These are phyloP conservation scores for Vanacampus margaritifer DNA, from an alignment of 2,113 vertebrate species.

Conservation along the genomic window DNA sequence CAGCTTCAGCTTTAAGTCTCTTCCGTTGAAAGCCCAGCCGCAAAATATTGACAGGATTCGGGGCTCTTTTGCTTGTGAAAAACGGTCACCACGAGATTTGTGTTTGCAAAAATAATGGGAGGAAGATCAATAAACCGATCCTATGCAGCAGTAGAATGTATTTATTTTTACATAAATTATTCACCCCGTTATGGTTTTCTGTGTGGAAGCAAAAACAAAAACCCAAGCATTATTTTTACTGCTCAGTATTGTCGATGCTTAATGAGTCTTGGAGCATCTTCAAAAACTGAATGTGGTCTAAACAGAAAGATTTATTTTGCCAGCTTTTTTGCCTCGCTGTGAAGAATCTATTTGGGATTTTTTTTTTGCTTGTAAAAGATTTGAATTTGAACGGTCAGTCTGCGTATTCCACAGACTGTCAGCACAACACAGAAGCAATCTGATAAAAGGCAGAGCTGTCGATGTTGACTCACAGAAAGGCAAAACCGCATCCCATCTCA, in stretches of 20 bases:
- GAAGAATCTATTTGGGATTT: slow-evolving; percentile 12
- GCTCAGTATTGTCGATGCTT: background rate
- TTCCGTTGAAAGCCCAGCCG: background rate
- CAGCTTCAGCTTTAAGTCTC: background rate
- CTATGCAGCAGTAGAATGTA: background rate
- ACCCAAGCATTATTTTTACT: slow-evolving; percentile 2
- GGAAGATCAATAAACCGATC: slow-evolving; percentile 36
- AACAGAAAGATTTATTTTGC: slow-evolving; percentile 23
- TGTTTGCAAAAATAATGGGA: slow-evolving; percentile 18
- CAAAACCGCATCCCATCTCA: background rate
- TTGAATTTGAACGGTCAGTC: slow-evolving; percentile 3
- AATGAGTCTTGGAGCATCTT: slow-evolving; percentile 24
- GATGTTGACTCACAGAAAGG: slow-evolving; percentile 13
- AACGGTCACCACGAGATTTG: slow-evolving; percentile 27
- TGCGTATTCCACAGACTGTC: background rate
- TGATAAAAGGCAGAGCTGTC: background rate
- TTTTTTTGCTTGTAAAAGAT: slow-evolving; percentile 1
- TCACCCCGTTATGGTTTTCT: background rate
- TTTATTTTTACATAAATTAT: slow-evolving; percentile 7
- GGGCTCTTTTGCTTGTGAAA: slow-evolving; percentile 24
- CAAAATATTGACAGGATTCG: slow-evolving; percentile 13
- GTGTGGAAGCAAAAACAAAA: background rate
- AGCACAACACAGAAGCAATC: slow-evolving; percentile 2
- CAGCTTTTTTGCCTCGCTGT: slow-evolving; percentile 4
- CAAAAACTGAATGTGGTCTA: slow-evolving; percentile 23